Base-by-base conservation (phyloP, 2,888 invertebrate genomes). In the Malacosoma neustria region DNA sequence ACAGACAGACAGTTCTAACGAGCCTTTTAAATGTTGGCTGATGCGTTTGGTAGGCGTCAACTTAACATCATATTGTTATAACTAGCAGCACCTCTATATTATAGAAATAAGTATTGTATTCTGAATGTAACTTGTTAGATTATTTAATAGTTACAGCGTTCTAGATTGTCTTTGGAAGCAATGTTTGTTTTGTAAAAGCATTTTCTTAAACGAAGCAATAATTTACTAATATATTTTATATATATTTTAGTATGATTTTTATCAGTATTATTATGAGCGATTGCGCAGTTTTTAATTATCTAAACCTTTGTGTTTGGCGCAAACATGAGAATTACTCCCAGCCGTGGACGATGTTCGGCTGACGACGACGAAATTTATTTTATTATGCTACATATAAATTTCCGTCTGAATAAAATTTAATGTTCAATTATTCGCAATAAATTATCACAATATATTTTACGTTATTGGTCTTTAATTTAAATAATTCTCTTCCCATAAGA, bases 121-220 rank as follows among this genome's bases (percentile, higher is more conserved):
- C 48, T 22, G 6, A 22, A 22, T 22, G 22, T 22, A 22, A 22
- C 22, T 22, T 22, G 22, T 22, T 22, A 22, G 22, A 22, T 22
- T 22, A 22, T 22, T 7, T 22, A 7, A 22, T 22, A 9, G 9
- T 22, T 22, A 22, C 9, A 9, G 9, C 22, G 9, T 22, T 70
- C 68, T 60, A 62, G 55, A 61, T 72, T 69, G 54, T 59, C 65
- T 66, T 60, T 57, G 9, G 57, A 69, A 65, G 61, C 64, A 74
- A 74, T 73, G 72, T 68, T 68, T 63, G 58, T 52, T 62, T 64
- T 54, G 50, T 54, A 56, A 42, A 52, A 61, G 68, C 62, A 68
- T 62, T 68, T 72, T 68, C 57, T 64, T 52, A 54, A 51, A 57
- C 45, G 51, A 63, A 75, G 73, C 75, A 76, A 77, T 74, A 77